phyloP scores from a whole-genome alignment of 2,113 vertebrate genomes.

The Ceuthmochares aereus region DNA sequence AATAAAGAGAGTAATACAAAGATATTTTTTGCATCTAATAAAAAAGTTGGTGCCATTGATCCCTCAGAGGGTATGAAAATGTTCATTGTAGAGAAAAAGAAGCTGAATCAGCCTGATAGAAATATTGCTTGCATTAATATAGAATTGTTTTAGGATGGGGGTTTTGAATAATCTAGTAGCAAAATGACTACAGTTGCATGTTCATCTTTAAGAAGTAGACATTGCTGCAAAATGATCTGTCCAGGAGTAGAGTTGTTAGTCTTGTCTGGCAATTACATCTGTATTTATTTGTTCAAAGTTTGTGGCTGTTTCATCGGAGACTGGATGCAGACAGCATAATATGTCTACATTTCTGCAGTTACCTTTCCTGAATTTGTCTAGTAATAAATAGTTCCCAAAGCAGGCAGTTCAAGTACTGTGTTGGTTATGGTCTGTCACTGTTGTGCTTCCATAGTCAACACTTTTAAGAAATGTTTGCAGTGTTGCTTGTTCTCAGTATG shows the following conservation, averaged over 20 bases:
- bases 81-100: conserved; percentile 4
- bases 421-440: neutral
- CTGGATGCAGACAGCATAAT: neutral
- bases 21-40: neutral
- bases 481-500: neutral
- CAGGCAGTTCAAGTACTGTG: neutral
- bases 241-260: neutral
- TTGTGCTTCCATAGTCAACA: neutral
- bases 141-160: neutral
- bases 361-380: neutral
- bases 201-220: neutral
- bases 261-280: neutral
- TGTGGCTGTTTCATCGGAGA: neutral
- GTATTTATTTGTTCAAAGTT: neutral
- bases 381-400: neutral
- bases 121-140: neutral
- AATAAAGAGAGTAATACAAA: conserved; percentile 10
- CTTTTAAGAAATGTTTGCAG: neutral
- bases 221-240: neutral
- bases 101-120: conserved; percentile 43
- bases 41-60: conserved; percentile 20
- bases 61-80: neutral
- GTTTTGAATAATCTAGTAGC: neutral
- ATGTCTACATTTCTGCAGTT: neutral
- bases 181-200: neutral